These are phyloP conservation scores for Zosterops borbonicus DNA, from an alignment of 2,113 vertebrate genomes.

Conservation along the genomic window DNA sequence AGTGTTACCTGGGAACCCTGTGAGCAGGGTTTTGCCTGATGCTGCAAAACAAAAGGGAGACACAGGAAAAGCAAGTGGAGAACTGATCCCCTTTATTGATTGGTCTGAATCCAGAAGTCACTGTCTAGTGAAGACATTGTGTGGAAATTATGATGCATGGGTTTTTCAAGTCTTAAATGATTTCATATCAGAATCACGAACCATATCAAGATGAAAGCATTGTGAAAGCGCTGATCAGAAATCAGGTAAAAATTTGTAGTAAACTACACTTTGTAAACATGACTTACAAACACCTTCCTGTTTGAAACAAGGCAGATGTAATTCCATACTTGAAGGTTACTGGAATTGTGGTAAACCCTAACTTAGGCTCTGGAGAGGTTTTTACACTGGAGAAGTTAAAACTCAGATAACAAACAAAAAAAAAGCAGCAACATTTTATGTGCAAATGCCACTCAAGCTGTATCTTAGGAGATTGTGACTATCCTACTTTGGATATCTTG, in stretches of 20 bases:
- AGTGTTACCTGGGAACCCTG: neutral
- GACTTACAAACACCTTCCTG: slow-evolving; percentile 56
- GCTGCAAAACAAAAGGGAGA: slow-evolving; percentile 69
- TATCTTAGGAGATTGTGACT: slow-evolving; percentile 25
- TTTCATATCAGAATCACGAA: slow-evolving; percentile 61
- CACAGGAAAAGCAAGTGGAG: slow-evolving; percentile 70
- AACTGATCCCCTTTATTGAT: slow-evolving; percentile 88
- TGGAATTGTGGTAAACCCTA: slow-evolving; percentile 54
- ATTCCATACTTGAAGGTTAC: slow-evolving; percentile 38
- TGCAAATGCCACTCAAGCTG: slow-evolving; percentile 48
- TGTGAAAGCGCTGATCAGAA: slow-evolving; percentile 50
- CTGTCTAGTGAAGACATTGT: slow-evolving; percentile 83
- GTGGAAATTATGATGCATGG: slow-evolving; percentile 76
- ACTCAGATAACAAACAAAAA: neutral
- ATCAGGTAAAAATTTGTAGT: slow-evolving; percentile 49
- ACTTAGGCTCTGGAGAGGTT: slow-evolving; percentile 58
- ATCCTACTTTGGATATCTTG: neutral
- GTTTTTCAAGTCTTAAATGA: slow-evolving; percentile 83
- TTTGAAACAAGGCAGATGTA: slow-evolving; percentile 53
- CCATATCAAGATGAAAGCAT: slow-evolving; percentile 58
- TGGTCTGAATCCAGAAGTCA: slow-evolving; percentile 85
- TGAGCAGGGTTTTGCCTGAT: neutral
- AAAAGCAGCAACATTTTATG: slow-evolving; percentile 38
- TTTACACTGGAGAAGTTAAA: slow-evolving; percentile 24
- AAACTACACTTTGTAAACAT: slow-evolving; percentile 38